Base-by-base conservation (phyloP, 2,888 invertebrate genomes). In the Pycnomerus fuliginosus region DNA sequence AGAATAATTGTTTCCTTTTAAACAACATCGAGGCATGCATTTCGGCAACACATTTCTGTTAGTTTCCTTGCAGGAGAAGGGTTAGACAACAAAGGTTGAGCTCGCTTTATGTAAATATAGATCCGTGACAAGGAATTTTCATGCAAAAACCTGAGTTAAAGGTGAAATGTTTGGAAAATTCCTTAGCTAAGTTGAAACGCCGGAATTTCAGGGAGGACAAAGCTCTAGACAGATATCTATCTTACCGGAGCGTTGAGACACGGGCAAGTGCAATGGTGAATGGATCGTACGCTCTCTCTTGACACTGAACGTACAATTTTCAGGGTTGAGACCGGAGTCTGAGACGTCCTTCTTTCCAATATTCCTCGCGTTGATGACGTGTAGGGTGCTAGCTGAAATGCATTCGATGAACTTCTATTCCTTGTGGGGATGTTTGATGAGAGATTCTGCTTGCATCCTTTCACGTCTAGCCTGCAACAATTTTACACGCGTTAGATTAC, bases 301-400 rank as follows among this genome's bases (percentile, higher is more conserved):
- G 91, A 92, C 52, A 87, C 84, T 61, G 91, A 91, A 61, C 91
- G 83, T 66, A 88, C 87, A 71, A 91, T 81, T 69, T 85, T 84
- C 58, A 85, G 70, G 44, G 84, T 81, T 33, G 87, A 85, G 43
- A 84, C 80, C 28, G 88, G 87, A 50, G 87, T 85, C 41, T 86
- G 84, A n/a, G 89, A 89, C 51, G 88, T 87, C 54, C 90, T 80
- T 49, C 90, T 79, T 64, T 88, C 89, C 44, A 71, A 53, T 43
- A 68, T 62, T n/a, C 83, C 82, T 45, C 76, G 70, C 52, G 75
- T 76, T 10, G 61, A 58, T 46, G 46, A 41, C 48, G 76, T 70
- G 62, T 84, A 83, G 56, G 84, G 78, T 67, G 83, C 74, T 75
- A 83, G 71, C 74, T 85, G 81, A 69, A 82, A 82, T 53, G 79